Percentiles rank a stretch among this genome's conserved stretches.
phyloP scores from a whole-genome alignment of 2,113 vertebrate species.

The Solea solea region DNA sequence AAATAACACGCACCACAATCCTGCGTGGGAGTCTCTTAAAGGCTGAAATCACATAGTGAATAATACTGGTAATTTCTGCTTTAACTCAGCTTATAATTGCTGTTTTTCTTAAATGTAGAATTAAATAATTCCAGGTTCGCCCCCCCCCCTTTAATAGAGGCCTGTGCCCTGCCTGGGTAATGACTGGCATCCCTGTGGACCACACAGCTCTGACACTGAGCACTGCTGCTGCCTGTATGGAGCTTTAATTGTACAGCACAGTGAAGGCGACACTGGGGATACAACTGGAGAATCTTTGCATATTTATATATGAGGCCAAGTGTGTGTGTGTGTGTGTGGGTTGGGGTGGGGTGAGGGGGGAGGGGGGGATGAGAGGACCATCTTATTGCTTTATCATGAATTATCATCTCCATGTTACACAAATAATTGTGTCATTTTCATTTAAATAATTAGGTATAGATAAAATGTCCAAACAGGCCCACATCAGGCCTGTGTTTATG shows the following conservation, averaged over 20 bases:
- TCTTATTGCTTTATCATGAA: slow-evolving; percentile 47
- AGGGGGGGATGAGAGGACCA: slow-evolving; percentile 38
- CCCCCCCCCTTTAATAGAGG: slow-evolving; percentile 1
- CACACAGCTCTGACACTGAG: slow-evolving; percentile 64
- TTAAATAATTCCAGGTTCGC: slow-evolving; percentile 41
- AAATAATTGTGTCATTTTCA: neutral
- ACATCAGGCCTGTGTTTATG: slow-evolving; percentile 20
- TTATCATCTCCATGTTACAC: slow-evolving; percentile 6
- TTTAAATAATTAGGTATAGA: neutral
- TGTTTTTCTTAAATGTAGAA: slow-evolving; percentile 25
- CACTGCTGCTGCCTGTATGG: slow-evolving; percentile 49
- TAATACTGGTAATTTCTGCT: neutral
- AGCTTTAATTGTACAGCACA: slow-evolving; percentile 78
- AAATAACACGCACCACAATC: neutral
- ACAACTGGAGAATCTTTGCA: slow-evolving; percentile 50
- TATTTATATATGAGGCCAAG: slow-evolving; percentile 54
- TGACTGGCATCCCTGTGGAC: slow-evolving; percentile 70
- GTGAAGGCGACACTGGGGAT: slow-evolving; percentile 70
- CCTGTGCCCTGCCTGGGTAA: slow-evolving; percentile 48
- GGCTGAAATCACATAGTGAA: neutral
- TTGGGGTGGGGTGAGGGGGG: slow-evolving; percentile 6
- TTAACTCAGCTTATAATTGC: neutral
- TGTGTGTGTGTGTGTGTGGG: neutral
- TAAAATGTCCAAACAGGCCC: slow-evolving; percentile 2
- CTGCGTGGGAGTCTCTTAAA: neutral